Conservation (phyloP, 92 coral and sea anemone genomes). For the Metridium senile region DNA sequence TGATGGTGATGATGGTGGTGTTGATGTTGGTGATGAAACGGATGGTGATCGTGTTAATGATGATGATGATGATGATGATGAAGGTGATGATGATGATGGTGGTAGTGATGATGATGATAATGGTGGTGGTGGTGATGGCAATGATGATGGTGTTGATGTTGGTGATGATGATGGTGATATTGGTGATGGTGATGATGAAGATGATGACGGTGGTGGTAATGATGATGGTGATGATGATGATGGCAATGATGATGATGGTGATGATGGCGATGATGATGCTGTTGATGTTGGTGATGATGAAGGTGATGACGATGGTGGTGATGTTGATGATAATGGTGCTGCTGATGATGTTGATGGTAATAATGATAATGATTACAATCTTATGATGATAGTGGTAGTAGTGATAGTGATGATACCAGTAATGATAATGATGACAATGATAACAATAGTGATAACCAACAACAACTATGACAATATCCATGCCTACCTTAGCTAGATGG, state of each 20-base stretch:
- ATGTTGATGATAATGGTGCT: background rate
- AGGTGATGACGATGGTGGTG: background rate
- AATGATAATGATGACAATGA: background rate
- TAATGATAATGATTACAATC: background rate
- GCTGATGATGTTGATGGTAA: background rate
- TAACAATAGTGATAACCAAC: background rate
- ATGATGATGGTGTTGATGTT: background rate
- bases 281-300: background rate
- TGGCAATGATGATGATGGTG: background rate
- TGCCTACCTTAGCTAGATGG: constrained; percentile 65
- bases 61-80: background rate
- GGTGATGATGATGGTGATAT: background rate
- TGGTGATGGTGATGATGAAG: background rate
- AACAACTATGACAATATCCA: background rate
- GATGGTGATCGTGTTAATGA: too few species aligned
- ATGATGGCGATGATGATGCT: background rate
- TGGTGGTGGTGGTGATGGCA: background rate
- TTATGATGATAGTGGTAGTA: background rate
- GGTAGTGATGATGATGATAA: background rate
- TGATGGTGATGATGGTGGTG: too few species aligned
- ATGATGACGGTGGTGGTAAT: background rate
- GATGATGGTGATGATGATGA: background rate
- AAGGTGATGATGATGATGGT: background rate
- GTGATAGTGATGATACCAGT: background rate
- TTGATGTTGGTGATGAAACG: too few species aligned